Conservation (phyloP, 2,113 vertebrate genomes). For the Perca schrenkii region DNA sequence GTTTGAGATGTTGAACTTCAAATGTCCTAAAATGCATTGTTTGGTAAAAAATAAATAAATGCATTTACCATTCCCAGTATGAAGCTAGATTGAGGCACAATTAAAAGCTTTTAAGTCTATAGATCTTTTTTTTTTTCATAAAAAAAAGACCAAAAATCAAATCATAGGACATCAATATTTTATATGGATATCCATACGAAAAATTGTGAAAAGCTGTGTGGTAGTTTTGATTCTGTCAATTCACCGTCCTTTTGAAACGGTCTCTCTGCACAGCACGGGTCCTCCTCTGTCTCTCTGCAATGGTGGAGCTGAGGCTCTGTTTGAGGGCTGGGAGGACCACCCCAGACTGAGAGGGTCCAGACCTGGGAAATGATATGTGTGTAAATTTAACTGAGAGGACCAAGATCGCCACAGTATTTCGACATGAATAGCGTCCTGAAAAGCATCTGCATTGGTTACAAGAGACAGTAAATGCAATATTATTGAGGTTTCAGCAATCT, state of each 20-base stretch:
- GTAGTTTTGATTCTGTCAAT: conserved; percentile 52
- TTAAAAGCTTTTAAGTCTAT: background rate
- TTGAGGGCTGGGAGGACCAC: conserved; percentile 84
- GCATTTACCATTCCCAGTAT: background rate
- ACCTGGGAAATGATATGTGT: conserved; percentile 50
- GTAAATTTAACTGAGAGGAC: background rate
- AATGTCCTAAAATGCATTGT: background rate
- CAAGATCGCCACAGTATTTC: background rate
- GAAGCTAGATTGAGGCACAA: conserved; percentile 6
- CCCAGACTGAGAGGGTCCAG: conserved; percentile 57
- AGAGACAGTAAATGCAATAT: background rate
- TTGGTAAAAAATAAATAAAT: conserved; percentile 5
- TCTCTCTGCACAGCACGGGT: conserved; percentile 80
- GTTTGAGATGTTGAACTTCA: background rate
- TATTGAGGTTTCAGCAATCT: background rate
- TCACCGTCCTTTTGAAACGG: conserved; percentile 74
- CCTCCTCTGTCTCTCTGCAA: conserved; percentile 84
- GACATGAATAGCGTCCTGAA: background rate
- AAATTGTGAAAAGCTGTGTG: background rate
- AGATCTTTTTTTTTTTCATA: background rate
- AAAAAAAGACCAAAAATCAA: background rate
- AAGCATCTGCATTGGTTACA: background rate
- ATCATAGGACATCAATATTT: background rate
- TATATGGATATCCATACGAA: background rate
- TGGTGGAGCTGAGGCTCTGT: conserved; percentile 79